phyloP scores from a whole-genome alignment of 2,113 vertebrate genomes.

The Passer montanus region DNA sequence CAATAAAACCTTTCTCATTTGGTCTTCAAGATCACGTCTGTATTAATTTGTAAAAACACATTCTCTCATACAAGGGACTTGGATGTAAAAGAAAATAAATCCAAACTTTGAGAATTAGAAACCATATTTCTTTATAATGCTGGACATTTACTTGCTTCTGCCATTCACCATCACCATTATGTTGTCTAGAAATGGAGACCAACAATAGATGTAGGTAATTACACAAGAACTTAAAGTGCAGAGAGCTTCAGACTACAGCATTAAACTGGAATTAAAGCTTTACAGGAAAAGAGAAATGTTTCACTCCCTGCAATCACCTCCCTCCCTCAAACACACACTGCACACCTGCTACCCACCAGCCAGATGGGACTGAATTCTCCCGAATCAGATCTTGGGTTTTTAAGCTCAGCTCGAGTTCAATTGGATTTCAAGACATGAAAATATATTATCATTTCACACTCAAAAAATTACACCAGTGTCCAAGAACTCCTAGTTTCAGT shows the following conservation, averaged over 20 bases:
- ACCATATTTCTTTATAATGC: slow-evolving; percentile 44
- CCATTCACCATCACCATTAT: slow-evolving; percentile 51
- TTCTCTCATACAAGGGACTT: neutral
- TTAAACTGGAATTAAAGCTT: slow-evolving; percentile 59
- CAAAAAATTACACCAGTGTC: neutral
- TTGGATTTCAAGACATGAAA: slow-evolving; percentile 11
- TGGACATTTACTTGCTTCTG: slow-evolving; percentile 53
- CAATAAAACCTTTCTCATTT: neutral
- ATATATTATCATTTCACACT: neutral
- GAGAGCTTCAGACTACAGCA: slow-evolving; percentile 53
- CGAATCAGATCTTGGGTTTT: slow-evolving; percentile 10
- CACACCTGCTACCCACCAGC: slow-evolving; percentile 34
- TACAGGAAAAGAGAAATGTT: slow-evolving; percentile 45
- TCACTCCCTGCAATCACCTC: slow-evolving; percentile 11
- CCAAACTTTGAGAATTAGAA: slow-evolving; percentile 46
- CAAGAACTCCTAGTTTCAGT: neutral
- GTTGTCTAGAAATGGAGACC: slow-evolving; percentile 61
- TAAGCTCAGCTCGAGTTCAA: slow-evolving; percentile 15
- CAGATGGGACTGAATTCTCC: slow-evolving; percentile 23
- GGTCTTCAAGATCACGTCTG: neutral
- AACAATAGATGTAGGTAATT: slow-evolving; percentile 61
- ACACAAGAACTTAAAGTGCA: slow-evolving; percentile 58
- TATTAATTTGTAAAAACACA: neutral
- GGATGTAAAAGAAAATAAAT: slow-evolving; percentile 48
- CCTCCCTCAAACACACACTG: neutral